phyloP scores from a whole-genome alignment of 2,797 vertebrate genomes.

The Vultur gryphus region DNA sequence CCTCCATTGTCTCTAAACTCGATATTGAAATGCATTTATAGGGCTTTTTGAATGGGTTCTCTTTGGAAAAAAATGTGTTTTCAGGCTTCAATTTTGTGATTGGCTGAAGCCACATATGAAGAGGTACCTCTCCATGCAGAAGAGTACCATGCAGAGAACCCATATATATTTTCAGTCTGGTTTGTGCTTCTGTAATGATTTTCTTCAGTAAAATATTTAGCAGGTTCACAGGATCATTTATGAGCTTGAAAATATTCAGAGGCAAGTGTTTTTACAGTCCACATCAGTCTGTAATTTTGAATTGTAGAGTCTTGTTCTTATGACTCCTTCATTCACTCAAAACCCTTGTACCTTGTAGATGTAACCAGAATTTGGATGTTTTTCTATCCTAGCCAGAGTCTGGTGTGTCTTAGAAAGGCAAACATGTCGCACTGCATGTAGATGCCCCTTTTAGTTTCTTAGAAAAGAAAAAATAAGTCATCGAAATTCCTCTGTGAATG shows the following conservation, averaged over 20 bases:
- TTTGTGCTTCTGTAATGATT: not conserved
- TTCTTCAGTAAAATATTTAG: not conserved
- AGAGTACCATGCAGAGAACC: rapidly evolving
- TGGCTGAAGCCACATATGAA: not conserved
- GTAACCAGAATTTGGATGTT: not conserved
- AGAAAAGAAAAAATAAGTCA: not conserved
- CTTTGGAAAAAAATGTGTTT: not conserved
- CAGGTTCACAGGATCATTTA: not conserved
- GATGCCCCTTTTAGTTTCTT: not conserved
- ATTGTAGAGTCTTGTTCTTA: not conserved
- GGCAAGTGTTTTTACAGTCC: not conserved
- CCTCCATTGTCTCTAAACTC: not conserved
- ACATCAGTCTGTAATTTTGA: not conserved
- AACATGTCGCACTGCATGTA: not conserved
- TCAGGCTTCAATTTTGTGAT: not conserved
- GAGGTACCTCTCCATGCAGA: not conserved
- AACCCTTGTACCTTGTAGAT: not conserved
- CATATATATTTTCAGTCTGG: not conserved
- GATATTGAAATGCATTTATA: not conserved
- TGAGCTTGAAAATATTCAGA: not conserved
- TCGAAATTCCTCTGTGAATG: not conserved
- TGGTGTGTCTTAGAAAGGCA: not conserved
- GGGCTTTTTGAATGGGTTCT: not conserved
- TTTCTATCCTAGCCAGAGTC: not conserved
- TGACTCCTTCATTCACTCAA: not conserved